phyloP scores from a whole-genome alignment of 2,888 invertebrate genomes.

The Acrobasis suavella region DNA sequence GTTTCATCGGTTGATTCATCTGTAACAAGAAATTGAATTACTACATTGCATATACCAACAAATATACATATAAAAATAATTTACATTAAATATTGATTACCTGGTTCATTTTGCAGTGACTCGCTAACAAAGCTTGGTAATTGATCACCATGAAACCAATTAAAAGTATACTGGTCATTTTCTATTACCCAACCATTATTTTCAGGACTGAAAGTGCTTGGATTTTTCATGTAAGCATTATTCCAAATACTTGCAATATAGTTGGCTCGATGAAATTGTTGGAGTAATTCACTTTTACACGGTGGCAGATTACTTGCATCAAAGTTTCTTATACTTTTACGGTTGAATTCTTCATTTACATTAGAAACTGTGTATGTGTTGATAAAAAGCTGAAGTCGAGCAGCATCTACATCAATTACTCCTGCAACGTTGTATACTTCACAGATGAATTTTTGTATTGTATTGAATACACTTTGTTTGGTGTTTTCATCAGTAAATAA shows the following conservation, averaged over 20 bases:
- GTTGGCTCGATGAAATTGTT: conserved; percentile 33
- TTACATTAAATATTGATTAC: no score
- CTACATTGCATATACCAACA: no score
- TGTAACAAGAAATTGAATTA: no score
- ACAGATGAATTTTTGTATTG: conserved; percentile 8
- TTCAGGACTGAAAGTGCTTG: conserved; percentile 30
- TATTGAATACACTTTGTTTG: no score
- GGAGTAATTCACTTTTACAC: conserved; percentile 26
- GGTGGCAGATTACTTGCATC: conserved; percentile 31
- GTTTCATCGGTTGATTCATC: no score
- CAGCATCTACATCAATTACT: conserved; percentile 21
- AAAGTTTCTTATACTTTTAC: no score
- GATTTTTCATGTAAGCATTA: conserved; percentile 32
- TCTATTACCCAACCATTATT: conserved; percentile 37
- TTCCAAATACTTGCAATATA: conserved; percentile 33
- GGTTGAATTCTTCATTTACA: conserved; percentile 18
- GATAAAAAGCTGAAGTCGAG: conserved; percentile 19
- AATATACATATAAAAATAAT: conserved; percentile 10
- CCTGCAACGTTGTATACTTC: background rate
- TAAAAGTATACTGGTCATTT: conserved; percentile 35
- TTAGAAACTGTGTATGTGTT: conserved; percentile 13
- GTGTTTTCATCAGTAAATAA: no score
- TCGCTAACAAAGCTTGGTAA: conserved; percentile 21
- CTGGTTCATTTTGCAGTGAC: no score
- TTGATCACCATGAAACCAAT: conserved; percentile 38